Conservation (phyloP, 2,113 vertebrate species). For the Pantherophis guttatus region DNA sequence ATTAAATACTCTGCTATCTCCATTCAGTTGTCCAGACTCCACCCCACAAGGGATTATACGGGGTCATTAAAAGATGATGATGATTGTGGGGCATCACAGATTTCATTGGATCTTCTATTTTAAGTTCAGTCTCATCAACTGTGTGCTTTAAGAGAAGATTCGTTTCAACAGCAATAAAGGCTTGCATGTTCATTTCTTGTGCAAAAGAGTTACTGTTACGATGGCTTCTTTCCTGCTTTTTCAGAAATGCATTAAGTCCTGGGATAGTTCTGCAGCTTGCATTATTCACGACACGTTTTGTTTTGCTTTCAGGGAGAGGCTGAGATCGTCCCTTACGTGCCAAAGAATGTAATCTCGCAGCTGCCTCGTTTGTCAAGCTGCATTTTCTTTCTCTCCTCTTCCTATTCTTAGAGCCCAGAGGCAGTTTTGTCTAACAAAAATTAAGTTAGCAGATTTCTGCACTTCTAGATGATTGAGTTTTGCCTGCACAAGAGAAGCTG, state of each 20-base stretch:
- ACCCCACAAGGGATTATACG: no score
- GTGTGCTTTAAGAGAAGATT: background rate
- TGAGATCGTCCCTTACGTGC: background rate
- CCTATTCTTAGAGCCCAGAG: background rate
- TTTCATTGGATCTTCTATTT: background rate
- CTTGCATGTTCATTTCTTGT: rapidly evolving
- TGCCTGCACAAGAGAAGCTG: background rate
- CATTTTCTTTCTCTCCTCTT: background rate
- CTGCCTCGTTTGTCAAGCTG: background rate
- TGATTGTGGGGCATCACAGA: rapidly evolving
- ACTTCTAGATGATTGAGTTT: background rate
- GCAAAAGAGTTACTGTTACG: rapidly evolving
- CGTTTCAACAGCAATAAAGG: background rate
- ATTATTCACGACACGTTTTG: background rate
- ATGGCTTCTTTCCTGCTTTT: rapidly evolving
- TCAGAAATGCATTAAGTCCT: rapidly evolving
- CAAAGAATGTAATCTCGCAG: background rate
- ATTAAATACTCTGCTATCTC: no score
- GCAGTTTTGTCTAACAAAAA: rapidly evolving
- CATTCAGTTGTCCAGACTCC: no score
- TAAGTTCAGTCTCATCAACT: background rate
- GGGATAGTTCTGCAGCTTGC: background rate
- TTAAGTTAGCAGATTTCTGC: rapidly evolving
- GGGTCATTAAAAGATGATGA: no score
- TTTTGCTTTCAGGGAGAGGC: background rate